Evolutionary conservation across 2,113 vertebrate species (phyloP).

Genomic region (Accipiter cooperii): DNA sequence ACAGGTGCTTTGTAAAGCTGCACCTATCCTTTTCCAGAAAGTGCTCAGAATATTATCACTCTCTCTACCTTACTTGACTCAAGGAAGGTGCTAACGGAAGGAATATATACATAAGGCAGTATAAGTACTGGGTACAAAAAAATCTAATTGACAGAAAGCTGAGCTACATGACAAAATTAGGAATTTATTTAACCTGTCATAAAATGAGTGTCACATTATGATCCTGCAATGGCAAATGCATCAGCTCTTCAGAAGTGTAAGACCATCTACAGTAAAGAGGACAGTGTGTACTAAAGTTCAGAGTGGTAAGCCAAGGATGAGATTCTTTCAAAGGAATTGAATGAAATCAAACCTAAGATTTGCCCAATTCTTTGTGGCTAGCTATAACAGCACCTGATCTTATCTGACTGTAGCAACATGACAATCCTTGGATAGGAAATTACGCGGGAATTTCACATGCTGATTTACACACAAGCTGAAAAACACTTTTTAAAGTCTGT

Average conservation of each 20-base stretch:
- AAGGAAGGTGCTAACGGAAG: not conserved
- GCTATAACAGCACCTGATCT: not conserved
- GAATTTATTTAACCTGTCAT: not conserved
- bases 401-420: not conserved
- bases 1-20: not conserved
- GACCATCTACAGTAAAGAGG: not conserved
- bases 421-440: not conserved
- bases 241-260: not conserved
- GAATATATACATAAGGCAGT: not conserved
- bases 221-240: not conserved
- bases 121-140: not conserved
- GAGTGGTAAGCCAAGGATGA: not conserved
- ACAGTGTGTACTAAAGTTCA: not conserved
- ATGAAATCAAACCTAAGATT: not conserved
- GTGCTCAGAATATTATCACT: not conserved
- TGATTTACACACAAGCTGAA: not conserved
- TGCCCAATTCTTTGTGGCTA: not conserved
- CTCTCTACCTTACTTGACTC: not conserved
- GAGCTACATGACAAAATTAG: not conserved
- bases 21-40: not conserved
- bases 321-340: not conserved
- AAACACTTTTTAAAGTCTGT: not conserved
- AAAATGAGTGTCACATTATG: not conserved
- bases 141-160: not conserved
- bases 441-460: not conserved